These are phyloP conservation scores for Nephotettix cincticeps DNA, from an alignment of 1,140 invertebrate species.

Conservation along the genomic window DNA sequence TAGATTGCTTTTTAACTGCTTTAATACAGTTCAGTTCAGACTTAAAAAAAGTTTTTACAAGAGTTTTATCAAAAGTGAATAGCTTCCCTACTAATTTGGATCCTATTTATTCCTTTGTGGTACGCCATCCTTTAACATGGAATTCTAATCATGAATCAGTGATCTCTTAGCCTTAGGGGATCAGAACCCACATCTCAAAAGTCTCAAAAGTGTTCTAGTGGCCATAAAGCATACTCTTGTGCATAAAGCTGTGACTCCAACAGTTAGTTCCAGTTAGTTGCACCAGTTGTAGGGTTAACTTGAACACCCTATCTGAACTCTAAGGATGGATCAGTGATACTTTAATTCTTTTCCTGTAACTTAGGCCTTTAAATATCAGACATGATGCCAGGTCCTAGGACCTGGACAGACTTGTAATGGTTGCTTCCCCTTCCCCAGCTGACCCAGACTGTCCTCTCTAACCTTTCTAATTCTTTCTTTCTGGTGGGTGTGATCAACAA, in stretches of 20 bases:
- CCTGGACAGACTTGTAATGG: background rate
- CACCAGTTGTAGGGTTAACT: no score
- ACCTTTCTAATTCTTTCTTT: background rate
- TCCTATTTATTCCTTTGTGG: no score
- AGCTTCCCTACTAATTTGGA: background rate
- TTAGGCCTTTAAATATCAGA: background rate
- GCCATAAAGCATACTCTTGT: no score
- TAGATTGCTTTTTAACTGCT: background rate
- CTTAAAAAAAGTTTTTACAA: background rate
- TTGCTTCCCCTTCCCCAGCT: background rate
- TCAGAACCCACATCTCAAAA: no score
- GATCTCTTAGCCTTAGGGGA: no score
- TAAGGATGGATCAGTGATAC: no score
- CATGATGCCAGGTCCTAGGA: background rate
- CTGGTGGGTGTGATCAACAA: background rate
- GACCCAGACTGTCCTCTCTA: background rate
- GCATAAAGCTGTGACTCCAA: no score
- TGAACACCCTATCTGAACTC: no score
- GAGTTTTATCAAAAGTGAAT: background rate
- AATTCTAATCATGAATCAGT: no score
- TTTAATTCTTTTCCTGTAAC: background rate
- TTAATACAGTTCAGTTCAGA: background rate
- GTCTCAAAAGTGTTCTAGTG: no score
- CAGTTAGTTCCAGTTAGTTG: no score
- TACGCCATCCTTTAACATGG: no score